Conservation (phyloP, 2,888 invertebrate species). For the Dione vanillae region DNA sequence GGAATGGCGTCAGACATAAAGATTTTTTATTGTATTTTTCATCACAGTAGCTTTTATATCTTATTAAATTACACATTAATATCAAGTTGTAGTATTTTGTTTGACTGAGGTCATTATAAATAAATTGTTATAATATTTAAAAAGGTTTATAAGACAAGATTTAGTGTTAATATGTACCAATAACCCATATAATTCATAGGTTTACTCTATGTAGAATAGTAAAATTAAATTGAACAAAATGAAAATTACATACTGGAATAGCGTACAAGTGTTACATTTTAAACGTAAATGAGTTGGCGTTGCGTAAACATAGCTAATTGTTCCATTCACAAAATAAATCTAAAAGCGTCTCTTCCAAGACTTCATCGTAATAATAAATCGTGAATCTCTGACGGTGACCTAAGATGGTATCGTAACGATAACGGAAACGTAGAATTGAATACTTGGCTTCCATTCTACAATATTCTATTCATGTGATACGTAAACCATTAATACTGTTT, state of each 20-base stretch:
- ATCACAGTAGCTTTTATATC: no score
- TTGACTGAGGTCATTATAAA: no score
- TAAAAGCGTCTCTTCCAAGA: constrained; percentile 17
- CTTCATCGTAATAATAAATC: constrained; percentile 14
- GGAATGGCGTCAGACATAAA: background rate
- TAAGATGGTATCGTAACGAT: constrained; percentile 26
- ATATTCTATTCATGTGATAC: constrained; percentile 36
- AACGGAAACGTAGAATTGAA: constrained; percentile 29
- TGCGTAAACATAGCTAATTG: constrained; percentile 22
- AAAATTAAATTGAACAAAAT: background rate
- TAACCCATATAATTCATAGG: no score
- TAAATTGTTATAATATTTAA: background rate
- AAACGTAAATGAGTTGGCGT: constrained; percentile 7
- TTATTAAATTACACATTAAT: no score
- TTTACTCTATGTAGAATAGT: background rate
- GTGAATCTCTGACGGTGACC: constrained; percentile 5
- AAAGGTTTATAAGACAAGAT: background rate
- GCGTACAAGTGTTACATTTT: background rate
- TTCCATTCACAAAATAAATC: constrained; percentile 29
- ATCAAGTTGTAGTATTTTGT: no score
- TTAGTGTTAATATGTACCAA: no score
- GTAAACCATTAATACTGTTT: constrained; percentile 30
- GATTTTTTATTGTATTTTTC: background rate
- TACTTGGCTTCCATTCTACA: constrained; percentile 38
- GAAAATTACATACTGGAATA: background rate